Conservation (phyloP, 2,888 invertebrate genomes). For the Synanthedon andrenaeformis region DNA sequence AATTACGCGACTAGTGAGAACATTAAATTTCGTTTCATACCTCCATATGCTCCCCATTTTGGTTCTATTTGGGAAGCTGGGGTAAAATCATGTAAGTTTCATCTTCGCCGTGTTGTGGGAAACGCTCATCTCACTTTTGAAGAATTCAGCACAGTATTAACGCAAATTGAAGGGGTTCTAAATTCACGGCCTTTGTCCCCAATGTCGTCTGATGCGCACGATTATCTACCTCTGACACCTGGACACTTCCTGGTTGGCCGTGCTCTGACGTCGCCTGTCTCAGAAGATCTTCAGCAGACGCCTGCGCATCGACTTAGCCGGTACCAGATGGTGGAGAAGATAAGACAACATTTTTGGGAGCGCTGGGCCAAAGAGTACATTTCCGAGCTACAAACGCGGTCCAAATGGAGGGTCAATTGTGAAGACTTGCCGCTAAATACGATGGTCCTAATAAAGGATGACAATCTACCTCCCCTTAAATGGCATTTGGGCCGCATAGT, state of each 20-base stretch:
- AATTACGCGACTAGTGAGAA: too few species aligned
- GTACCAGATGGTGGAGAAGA: constrained; percentile 10
- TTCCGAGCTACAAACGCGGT: constrained; percentile 13
- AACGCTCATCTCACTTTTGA: constrained; percentile 6
- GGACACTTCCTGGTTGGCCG: constrained; percentile 2
- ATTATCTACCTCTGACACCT: constrained; percentile 2
- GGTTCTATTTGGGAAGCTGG: constrained; percentile 5
- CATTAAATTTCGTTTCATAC: not conserved
- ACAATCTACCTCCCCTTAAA: not conserved
- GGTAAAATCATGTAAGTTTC: constrained; percentile 8
- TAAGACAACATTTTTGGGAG: constrained; percentile 15
- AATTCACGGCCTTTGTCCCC: constrained; percentile 9
- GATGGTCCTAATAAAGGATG: constrained; percentile 3
- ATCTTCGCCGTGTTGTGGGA: constrained; percentile 8
- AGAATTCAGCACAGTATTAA: constrained; percentile 5
- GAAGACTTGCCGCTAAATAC: not conserved
- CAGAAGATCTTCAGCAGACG: constrained; percentile 1
- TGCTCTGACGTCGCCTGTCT: constrained; percentile 4
- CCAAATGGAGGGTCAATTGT: constrained; percentile 11
- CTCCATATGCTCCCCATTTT: not conserved
- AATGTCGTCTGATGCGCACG: constrained; percentile 8
- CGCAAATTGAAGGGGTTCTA: constrained; percentile 6
- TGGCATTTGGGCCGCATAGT: constrained; percentile 3
- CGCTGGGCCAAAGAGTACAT: constrained; percentile 13
- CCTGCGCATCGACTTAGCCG: constrained; percentile 5